Evolutionary conservation across 2,113 vertebrate species (phyloP).

Genomic region (Pyrgilauda ruficollis): DNA sequence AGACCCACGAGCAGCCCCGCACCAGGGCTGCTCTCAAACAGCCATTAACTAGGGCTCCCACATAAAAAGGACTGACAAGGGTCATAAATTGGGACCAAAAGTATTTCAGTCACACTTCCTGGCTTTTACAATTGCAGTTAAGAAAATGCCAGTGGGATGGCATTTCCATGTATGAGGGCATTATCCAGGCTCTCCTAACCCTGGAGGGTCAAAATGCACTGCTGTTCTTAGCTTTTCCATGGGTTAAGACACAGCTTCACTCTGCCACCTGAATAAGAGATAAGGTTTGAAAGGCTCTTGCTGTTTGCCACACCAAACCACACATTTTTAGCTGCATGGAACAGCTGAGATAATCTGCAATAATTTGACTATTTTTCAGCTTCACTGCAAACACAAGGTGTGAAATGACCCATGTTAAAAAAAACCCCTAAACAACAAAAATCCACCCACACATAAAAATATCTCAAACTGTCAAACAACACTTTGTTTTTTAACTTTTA

Average conservation of each 20-base stretch:
- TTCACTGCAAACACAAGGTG: not conserved
- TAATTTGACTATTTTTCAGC: not conserved
- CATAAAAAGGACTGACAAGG: not conserved
- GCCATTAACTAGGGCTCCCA: not conserved
- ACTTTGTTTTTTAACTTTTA: not conserved
- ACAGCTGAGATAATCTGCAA: not conserved
- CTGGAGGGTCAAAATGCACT: not conserved
- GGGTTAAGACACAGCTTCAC: not conserved
- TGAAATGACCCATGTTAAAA: not conserved
- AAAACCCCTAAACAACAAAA: not conserved
- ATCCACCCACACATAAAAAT: not conserved
- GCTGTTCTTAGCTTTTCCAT: not conserved
- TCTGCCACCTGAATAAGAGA: not conserved
- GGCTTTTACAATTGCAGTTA: not conserved
- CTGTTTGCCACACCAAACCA: not conserved
- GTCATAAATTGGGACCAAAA: not conserved
- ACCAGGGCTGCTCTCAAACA: not conserved
- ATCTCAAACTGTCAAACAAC: not conserved
- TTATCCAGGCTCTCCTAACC: not conserved
- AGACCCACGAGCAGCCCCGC: not conserved
- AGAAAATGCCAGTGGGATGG: not conserved
- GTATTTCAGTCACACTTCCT: not conserved
- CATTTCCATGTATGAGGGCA: not conserved
- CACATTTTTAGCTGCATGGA: not conserved
- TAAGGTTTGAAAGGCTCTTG: not conserved